Conservation (phyloP, 35 echinoderm and acorn worm species). For the Heliocidaris erythrogramma region DNA sequence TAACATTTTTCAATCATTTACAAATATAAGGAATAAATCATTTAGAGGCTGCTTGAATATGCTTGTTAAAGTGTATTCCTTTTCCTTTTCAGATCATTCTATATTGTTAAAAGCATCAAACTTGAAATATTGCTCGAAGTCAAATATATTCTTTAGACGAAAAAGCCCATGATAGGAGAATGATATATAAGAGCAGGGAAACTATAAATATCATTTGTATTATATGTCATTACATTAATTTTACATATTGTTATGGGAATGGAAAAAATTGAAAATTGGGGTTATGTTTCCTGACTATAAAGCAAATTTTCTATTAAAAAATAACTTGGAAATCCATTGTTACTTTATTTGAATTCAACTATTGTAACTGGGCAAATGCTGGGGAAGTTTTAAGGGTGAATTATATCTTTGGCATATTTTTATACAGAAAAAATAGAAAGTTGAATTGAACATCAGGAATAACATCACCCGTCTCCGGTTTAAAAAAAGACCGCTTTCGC, state of each 20-base stretch:
- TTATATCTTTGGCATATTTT: background rate
- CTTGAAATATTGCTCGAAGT: background rate
- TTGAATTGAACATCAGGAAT: background rate
- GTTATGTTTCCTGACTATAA: background rate
- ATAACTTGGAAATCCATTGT: background rate
- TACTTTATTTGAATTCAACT: background rate
- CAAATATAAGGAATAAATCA: background rate
- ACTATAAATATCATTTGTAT: background rate
- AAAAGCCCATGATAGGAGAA: background rate
- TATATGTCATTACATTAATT: background rate
- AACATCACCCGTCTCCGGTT: background rate
- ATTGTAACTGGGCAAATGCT: background rate
- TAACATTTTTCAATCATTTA: background rate
- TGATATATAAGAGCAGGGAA: background rate
- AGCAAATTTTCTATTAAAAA: background rate
- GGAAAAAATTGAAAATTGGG: background rate
- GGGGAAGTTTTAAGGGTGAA: background rate
- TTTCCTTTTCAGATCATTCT: background rate
- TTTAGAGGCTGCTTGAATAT: conserved; percentile 9
- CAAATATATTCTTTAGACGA: background rate
- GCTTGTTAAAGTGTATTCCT: background rate
- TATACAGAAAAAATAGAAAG: background rate
- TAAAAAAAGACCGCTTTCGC: background rate
- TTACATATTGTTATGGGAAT: background rate
- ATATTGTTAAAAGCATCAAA: background rate